phyloP scores from a whole-genome alignment of 1,140 invertebrate species.

The Lasaia peninsularis region DNA sequence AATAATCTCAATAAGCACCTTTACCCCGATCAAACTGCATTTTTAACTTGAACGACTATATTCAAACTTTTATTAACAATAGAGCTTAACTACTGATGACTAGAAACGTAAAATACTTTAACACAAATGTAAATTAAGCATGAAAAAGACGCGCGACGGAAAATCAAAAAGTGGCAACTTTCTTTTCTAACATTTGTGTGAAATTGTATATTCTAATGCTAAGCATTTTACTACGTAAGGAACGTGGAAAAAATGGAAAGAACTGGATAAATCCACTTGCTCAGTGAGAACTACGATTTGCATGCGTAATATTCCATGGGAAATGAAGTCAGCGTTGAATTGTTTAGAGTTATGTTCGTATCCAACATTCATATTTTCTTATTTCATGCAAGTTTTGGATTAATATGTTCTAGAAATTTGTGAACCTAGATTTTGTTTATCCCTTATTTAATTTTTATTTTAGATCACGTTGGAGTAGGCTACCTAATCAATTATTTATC shows the following conservation, averaged over 20 bases:
- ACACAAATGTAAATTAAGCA: neutral
- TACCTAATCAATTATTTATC: too few species aligned
- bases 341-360: neutral
- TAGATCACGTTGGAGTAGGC: too few species aligned
- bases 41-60: too few species aligned
- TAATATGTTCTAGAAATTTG: neutral
- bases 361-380: neutral
- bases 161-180: neutral
- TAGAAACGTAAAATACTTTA: neutral
- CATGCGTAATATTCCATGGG: constrained; percentile 16
- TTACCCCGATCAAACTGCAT: too few species aligned
- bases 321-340: constrained; percentile 15
- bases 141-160: neutral
- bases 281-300: constrained; percentile 23
- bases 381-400: neutral
- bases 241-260: constrained; percentile 16
- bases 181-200: constrained; percentile 27
- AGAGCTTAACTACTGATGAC: neutral
- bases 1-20: too few species aligned
- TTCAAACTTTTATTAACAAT: too few species aligned
- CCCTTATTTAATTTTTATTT: too few species aligned
- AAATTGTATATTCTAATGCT: constrained; percentile 30
- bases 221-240: constrained; percentile 17
- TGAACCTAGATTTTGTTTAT: too few species aligned
- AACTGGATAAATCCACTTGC: constrained; percentile 12